Evolutionary conservation across 2,113 vertebrate genomes (phyloP), one percentile per base, ranked within the genome.

Genomic region (Callithrix jacchus): DNA sequence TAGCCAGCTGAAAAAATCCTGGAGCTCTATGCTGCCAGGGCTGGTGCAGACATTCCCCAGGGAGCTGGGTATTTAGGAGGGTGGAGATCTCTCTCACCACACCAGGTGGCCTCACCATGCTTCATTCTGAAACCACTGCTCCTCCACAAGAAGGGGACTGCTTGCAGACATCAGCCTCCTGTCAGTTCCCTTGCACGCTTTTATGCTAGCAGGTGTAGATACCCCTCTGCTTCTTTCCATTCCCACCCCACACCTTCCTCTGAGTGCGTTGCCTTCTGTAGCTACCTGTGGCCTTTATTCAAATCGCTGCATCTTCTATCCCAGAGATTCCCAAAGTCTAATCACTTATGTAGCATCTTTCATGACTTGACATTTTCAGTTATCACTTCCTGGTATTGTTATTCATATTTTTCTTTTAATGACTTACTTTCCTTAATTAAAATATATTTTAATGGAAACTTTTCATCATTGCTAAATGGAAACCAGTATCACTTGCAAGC

Each of bases 401-500:
- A 42, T 73, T 35, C 27, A 83, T 32, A 35, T n/a, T 73, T 85
- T 91, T 90, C 40, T 73, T 93, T 77, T 47, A 45, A 32, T n/a
- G 18, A 71, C 3, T 79, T 18, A 11, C 30, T 85, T 95, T 52
- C n/a, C 27, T 86, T 66, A 92, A 92, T 37, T 70, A 61, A 76
- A 83, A 84, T n/a, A 21, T 13, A 52, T 82, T 96, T 86, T 66
- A 94, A 91, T 85, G 40, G 35, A n/a, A 91, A 64, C 0, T 42
- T 88, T 85, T 90, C 47, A 40, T 84, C 61, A 85, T 32, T 81
- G 20, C 37, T 77, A 74, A 92, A 61, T n/a, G n/a, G 47, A 47
- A 82, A 79, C 40, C 6, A 37, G 16, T 68, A 56, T 68, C n/a
- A 64, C 23, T 84, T 92, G 20, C 12, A 77, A 95, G 64, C 18